phyloP scores from a whole-genome alignment of 2,113 vertebrate genomes.

The Myotis lucifugus region DNA sequence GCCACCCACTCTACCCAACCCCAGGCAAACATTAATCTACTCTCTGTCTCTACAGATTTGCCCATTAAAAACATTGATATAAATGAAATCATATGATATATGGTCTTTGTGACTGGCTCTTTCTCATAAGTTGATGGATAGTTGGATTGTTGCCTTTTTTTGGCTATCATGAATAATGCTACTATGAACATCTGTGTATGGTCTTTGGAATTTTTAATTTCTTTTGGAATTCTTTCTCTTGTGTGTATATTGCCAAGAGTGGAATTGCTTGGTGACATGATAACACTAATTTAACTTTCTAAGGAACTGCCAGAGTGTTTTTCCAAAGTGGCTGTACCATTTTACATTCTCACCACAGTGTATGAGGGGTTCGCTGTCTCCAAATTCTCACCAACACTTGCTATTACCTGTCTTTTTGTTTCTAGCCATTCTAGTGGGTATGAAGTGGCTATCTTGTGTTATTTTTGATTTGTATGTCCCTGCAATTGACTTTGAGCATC shows the following conservation, averaged over 20 bases:
- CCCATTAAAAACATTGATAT: not conserved
- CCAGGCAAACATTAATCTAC: not conserved
- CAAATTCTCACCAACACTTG: not conserved
- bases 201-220: not conserved
- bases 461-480: not conserved
- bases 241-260: not conserved
- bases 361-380: not conserved
- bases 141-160: not conserved
- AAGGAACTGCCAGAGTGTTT: not conserved
- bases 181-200: not conserved
- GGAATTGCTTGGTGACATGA: not conserved
- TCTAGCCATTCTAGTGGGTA: not conserved
- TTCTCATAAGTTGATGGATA: not conserved
- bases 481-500: not conserved
- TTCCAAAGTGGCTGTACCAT: not conserved
- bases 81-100: not conserved
- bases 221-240: not conserved
- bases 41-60: not conserved
- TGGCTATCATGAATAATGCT: not conserved
- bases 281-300: not conserved
- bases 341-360: not conserved
- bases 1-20: not conserved
- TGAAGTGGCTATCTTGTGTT: not conserved
- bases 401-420: not conserved
- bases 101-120: not conserved